phyloP scores from a whole-genome alignment of 64 coral and sea anemone genomes.

The Pocillopora verrucosa region DNA sequence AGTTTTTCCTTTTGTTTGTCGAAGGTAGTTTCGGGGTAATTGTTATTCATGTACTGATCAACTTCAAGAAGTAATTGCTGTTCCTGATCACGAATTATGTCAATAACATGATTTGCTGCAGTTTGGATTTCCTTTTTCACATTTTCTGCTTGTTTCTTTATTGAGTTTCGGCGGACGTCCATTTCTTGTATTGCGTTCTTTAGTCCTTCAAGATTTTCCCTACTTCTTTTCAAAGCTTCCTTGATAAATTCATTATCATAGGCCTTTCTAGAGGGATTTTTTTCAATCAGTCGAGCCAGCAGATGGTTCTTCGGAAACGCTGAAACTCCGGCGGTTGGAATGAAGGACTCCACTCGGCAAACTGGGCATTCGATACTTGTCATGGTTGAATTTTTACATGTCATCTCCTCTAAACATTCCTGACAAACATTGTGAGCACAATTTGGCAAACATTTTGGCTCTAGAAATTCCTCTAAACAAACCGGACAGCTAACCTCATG shows the following conservation, averaged over 20 bases:
- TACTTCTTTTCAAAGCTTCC: conserved; percentile 7
- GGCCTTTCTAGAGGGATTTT: conserved; percentile 12
- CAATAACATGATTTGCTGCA: neutral
- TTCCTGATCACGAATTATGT: conserved; percentile 23
- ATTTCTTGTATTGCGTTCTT: conserved; percentile 20
- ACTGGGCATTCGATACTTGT: conserved; percentile 35
- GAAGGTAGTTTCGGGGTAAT: conserved; percentile 33
- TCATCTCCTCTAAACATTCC: conserved; percentile 47
- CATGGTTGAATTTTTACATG: neutral
- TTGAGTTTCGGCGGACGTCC: neutral
- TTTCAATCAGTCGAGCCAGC: conserved; percentile 30
- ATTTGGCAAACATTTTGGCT: conserved; percentile 23
- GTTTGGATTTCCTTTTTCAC: neutral
- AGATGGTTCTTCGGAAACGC: conserved; percentile 40
- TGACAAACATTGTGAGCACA: conserved; percentile 48
- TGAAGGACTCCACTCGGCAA: conserved; percentile 27
- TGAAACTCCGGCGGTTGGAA: conserved; percentile 27
- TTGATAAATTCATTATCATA: conserved; percentile 1
- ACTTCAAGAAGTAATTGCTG: conserved; percentile 9
- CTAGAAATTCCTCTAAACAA: conserved; percentile 30
- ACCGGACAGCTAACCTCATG: conserved; percentile 47
- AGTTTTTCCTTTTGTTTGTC: conserved; percentile 27
- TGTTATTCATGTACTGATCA: conserved; percentile 23
- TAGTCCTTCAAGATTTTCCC: conserved; percentile 7
- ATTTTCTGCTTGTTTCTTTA: conserved; percentile 12